Conservation (phyloP, 2,888 invertebrate genomes). For the Eremobia ochroleuca region DNA sequence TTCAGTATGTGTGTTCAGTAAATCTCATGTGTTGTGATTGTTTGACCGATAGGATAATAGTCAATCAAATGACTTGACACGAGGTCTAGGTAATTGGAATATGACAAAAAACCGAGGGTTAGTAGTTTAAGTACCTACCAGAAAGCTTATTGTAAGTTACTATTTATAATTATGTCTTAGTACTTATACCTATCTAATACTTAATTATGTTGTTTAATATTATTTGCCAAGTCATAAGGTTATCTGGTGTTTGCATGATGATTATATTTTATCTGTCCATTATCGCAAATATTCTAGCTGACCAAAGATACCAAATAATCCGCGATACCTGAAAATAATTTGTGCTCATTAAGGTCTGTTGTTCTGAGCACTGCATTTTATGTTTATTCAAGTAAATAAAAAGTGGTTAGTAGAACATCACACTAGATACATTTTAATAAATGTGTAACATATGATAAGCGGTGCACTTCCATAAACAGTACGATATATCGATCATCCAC, state of each 20-base stretch:
- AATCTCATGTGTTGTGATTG: background rate
- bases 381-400: slow-evolving; percentile 24
- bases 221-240: slow-evolving; percentile 18
- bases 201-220: background rate
- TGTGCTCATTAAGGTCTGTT: slow-evolving; percentile 3
- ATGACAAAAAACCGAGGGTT: background rate
- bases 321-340: slow-evolving; percentile 1
- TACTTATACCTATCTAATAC: background rate
- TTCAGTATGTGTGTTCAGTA: background rate
- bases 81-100: background rate
- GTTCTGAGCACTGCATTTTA: slow-evolving; percentile 13
- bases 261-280: slow-evolving; percentile 35
- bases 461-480: slow-evolving; percentile 77
- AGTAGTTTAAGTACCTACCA: background rate
- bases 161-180: background rate
- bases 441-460: slow-evolving; percentile 65
- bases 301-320: slow-evolving; percentile 25
- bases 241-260: slow-evolving; percentile 23
- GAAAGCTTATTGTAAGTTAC: background rate
- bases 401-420: slow-evolving; percentile 55
- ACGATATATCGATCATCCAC: slow-evolving; percentile 87
- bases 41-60: background rate
- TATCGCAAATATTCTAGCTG: slow-evolving; percentile 26
- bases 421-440: slow-evolving; percentile 52
- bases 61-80: background rate